Evolutionary conservation across 2,888 invertebrate genomes (phyloP), one percentile per base, ranked within the genome.

Genomic region (Chrysomela aeneicollis): DNA sequence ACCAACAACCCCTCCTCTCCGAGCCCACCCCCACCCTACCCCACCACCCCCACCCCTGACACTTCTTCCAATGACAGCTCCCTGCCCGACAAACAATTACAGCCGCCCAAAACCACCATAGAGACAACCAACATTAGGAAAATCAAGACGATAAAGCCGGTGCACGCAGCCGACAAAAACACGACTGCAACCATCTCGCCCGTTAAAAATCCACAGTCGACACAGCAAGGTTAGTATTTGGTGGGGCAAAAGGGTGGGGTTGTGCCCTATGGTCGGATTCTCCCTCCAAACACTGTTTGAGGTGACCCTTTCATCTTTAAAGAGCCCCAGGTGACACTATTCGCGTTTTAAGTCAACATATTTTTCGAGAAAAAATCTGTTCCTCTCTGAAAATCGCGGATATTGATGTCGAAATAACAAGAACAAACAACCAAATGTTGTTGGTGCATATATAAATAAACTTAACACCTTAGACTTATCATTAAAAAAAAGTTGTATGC

Each of bases 71-170:
- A 59, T 15, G 70, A 70, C 35, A 68, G 68, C 57, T 68, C 61
- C 30, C 57, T 50, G 42, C 59, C 68, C 30, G 68, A 69, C 37
- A 66, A 64, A 69, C 63, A 60, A 46, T 57, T 59, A 17, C 63
- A 52, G 21, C 60, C 59, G n/a, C 63, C 65, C 9, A 65, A 50
- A 65, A 64, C 18, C 22, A 26, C 59, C 53, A n/a, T 12, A 21
- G n/a, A 59, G 59, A 22, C 63, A 63, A 4, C 42, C 42, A 46
- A 18, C 1, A 22, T 73, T 21, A 76, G 73, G 73, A 77, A 75
- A 69, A 71, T 77, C 32, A 74, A 73, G 71, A 76, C 73, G 26
- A 58, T 76, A 35, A 74, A 74, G 67, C 77, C 77, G 10, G 67
- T 73, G 0, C 46, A 69, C 12, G 60, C 42, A 18, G 17, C 53